Conservation (phyloP, 2,888 invertebrate species). For the Philereme transversata region DNA sequence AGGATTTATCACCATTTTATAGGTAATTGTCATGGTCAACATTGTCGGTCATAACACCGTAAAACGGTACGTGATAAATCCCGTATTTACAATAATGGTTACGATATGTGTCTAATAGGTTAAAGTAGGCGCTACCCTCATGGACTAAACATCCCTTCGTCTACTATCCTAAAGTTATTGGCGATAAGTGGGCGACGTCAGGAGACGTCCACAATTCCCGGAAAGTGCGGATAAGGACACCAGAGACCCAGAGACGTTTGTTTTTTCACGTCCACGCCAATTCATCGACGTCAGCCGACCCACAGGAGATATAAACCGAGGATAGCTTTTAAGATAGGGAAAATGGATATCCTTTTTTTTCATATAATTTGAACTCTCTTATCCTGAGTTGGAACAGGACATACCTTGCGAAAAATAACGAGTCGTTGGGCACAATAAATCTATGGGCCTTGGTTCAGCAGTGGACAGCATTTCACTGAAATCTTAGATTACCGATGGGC, state of each 20-base stretch:
- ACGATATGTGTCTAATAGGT: not conserved
- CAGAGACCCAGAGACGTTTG: conserved; percentile 54
- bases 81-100: no score
- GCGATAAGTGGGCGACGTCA: conserved; percentile 63
- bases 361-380: not conserved
- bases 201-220: conserved; percentile 41
- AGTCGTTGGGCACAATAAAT: no score
- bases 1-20: no score
- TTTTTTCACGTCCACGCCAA: conserved; percentile 65
- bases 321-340: conserved; percentile 40
- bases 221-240: conserved; percentile 56
- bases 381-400: no score
- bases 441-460: no score
- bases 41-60: no score
- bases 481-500: no score
- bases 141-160: conserved; percentile 17
- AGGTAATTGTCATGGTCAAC: no score
- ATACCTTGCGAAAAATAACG: no score
- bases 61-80: no score
- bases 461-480: no score
- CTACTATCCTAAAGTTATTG: conserved; percentile 41
- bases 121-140: not conserved
- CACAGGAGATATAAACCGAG: conserved; percentile 4
- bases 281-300: conserved; percentile 42
- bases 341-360: conserved; percentile 27